phyloP scores from a whole-genome alignment of 1,140 invertebrate species.

The Nasonia vitripennis region DNA sequence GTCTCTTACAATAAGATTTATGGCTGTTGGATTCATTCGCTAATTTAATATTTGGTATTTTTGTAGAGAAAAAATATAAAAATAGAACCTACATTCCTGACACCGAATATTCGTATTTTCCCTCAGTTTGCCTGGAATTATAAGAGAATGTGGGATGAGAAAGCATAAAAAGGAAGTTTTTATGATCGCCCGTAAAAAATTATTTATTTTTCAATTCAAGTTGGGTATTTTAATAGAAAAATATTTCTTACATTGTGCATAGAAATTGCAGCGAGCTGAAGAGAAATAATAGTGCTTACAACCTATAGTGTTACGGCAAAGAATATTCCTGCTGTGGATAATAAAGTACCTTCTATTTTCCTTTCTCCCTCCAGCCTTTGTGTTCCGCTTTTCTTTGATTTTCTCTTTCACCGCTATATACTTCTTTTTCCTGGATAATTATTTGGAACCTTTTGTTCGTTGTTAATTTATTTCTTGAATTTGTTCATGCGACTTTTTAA shows the following conservation, averaged over 20 bases:
- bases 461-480: background rate
- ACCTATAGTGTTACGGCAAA: background rate
- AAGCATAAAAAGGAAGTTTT: too few relatives aligned
- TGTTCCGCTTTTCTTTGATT: constrained; percentile 1
- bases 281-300: background rate
- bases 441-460: background rate
- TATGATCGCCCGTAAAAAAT: background rate
- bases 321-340: background rate
- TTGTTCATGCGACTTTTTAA: background rate
- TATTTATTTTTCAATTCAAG: background rate
- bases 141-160: too few relatives aligned
- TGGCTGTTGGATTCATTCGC: too few relatives aligned
- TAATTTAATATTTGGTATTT: too few relatives aligned
- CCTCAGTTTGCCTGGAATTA: too few relatives aligned
- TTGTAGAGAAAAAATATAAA: too few relatives aligned
- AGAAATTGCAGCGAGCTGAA: background rate
- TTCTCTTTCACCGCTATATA: background rate
- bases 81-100: too few relatives aligned
- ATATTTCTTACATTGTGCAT: background rate
- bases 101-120: too few relatives aligned
- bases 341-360: constrained; percentile 9
- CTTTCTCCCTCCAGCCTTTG: background rate
- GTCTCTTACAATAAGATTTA: too few relatives aligned
- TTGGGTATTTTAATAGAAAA: background rate
- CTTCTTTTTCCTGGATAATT: background rate